Percentiles rank a stretch among this genome's conserved stretches.
Evolutionary conservation across 1,140 invertebrate genomes (phyloP).

Genomic region (Psix sp.): DNA sequence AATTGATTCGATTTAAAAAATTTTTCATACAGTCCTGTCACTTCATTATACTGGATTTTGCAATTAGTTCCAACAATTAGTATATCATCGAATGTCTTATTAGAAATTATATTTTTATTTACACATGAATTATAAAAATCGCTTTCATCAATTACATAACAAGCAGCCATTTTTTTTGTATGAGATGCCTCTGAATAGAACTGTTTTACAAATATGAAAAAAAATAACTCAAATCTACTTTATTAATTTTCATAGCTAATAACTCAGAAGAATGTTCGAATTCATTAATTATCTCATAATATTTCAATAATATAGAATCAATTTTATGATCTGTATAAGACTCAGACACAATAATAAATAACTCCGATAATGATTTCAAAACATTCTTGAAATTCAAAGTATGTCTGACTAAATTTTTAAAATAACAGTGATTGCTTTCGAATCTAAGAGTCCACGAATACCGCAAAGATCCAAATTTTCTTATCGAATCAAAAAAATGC

Average conservation of each 20-base stretch:
- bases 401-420: slow-evolving; percentile 23
- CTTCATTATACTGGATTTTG: slow-evolving; percentile 27
- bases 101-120: slow-evolving; percentile 18
- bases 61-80: slow-evolving; percentile 23
- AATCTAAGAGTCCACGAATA: slow-evolving; percentile 33
- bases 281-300: slow-evolving; percentile 18
- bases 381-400: slow-evolving; percentile 38
- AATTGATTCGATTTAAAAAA: slow-evolving; percentile 20
- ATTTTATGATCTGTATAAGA: slow-evolving; percentile 28
- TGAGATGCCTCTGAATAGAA: slow-evolving; percentile 15
- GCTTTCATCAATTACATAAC: slow-evolving; percentile 17
- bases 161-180: slow-evolving; percentile 22
- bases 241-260: slow-evolving; percentile 10
- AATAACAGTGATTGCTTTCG: slow-evolving; percentile 33
- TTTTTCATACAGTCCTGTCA: slow-evolving; percentile 20
- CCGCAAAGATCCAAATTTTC: slow-evolving; percentile 36
- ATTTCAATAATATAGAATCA: slow-evolving; percentile 15
- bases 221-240: slow-evolving; percentile 14
- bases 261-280: slow-evolving; percentile 12
- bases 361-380: slow-evolving; percentile 11
- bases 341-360: slow-evolving; percentile 5
- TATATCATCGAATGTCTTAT: slow-evolving; percentile 18
- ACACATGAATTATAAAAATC: slow-evolving; percentile 18
- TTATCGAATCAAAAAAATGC: slow-evolving; percentile 25
- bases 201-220: slow-evolving; percentile 18